Evolutionary conservation across 2,113 vertebrate species (phyloP), one percentile per base, ranked within the genome.

Genomic region (Lophotis ruficrista): DNA sequence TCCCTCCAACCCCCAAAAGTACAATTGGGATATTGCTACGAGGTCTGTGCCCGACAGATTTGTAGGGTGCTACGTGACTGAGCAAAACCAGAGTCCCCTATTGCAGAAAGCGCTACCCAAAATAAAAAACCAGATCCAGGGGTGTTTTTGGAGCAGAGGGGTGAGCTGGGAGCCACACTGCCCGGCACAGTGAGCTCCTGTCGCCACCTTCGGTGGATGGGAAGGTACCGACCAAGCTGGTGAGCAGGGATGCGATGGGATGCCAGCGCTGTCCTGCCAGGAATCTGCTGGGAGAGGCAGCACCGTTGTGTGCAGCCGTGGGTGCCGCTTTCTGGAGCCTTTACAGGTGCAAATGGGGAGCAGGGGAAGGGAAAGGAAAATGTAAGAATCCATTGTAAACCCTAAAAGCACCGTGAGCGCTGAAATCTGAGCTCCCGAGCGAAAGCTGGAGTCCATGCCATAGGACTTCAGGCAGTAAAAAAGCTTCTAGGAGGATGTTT

Each of bases 21-120:
- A 12, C 9, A 14, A 12, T 43, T 43, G 41, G 41, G 41, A 43
- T 43, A 43, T 12, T 48, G 47, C 33, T 43, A 3, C 6, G 68
- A 64, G 72, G 20, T 30, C 50, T 50, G 20, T 17, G 30, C 14
- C 15, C 28, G 30, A 38, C 33, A 4, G 45, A 41, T 11, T 4
- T 48, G 12, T 9, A 66, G 47, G 64, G 30, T 76, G 20, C 13
- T 31, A 1, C 1, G 2, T 27, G 60, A 17, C 20, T 0, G 0
- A 62, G 54, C 7, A 8, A 35, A 91, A n/a, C 3, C 1, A 0
- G n/a, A 12, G 15, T 31, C 37, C 30, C 13, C 19, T 9, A 1
- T 3, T 35, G 53, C 28, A 41, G 45, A 28, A 80, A 24, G 6
- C 19, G 38, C 57, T 7, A 2, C 21, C 17, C 53, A 3, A 4